Evolutionary conservation across 2,888 invertebrate genomes (phyloP).

Genomic region (Metallyticus violacea): DNA sequence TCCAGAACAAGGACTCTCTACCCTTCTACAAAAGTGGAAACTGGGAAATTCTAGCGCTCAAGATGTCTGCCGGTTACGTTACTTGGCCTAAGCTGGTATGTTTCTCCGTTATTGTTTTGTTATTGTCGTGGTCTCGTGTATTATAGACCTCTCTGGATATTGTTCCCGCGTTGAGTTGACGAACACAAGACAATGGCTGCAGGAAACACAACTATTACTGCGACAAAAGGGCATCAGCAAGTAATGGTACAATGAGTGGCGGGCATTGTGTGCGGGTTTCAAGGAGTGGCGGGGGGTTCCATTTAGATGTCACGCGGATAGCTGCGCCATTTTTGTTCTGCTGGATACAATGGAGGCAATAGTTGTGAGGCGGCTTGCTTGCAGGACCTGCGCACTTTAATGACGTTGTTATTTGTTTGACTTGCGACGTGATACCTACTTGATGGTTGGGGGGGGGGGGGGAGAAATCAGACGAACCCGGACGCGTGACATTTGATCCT

Average conservation of each 20-base stretch:
- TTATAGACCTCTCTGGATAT: background rate
- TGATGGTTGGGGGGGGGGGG: background rate
- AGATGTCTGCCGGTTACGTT: background rate
- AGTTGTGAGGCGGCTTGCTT: background rate
- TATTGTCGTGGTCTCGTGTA: background rate
- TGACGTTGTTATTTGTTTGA: background rate
- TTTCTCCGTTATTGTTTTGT: background rate
- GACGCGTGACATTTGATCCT: background rate
- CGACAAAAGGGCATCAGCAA: constrained; percentile 9
- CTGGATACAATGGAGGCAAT: background rate
- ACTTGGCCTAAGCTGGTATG: background rate
- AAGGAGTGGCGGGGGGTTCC: background rate
- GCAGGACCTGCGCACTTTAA: background rate
- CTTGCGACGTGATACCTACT: background rate
- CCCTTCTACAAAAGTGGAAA: background rate
- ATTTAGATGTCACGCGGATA: background rate
- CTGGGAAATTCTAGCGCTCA: background rate
- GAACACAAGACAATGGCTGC: constrained; percentile 6
- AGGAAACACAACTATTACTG: constrained; percentile 12
- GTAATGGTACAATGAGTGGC: background rate
- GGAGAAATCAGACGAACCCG: too few relatives aligned
- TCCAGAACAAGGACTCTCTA: too few relatives aligned
- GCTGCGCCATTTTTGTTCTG: background rate
- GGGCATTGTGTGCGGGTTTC: background rate
- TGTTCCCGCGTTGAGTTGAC: constrained; percentile 1